These are phyloP conservation scores for Otus sunia DNA, from an alignment of 2,113 vertebrate species.

Conservation along the genomic window DNA sequence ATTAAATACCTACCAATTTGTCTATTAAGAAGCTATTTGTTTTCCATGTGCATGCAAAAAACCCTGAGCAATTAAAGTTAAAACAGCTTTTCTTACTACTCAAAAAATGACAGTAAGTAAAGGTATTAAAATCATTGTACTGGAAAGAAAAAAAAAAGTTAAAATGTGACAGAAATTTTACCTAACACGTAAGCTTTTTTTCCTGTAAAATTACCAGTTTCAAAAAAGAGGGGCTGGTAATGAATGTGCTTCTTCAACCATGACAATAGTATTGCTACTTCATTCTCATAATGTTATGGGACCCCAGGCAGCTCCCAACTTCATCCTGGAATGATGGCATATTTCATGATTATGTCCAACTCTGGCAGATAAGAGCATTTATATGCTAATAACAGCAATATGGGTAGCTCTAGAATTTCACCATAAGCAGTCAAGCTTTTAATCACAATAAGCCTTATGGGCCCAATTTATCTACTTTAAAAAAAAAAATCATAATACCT, in stretches of 20 bases:
- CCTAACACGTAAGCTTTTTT: background rate
- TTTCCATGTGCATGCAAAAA: background rate
- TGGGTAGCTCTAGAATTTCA: constrained; percentile 33
- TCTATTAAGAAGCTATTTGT: background rate
- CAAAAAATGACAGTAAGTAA: background rate
- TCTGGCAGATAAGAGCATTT: constrained; percentile 64
- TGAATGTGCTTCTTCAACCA: constrained; percentile 43
- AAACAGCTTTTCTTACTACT: background rate
- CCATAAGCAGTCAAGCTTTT: constrained; percentile 53
- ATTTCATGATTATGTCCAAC: constrained; percentile 70
- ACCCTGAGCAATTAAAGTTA: background rate
- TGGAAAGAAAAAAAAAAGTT: background rate
- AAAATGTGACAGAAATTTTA: constrained; percentile 16
- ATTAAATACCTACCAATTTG: background rate
- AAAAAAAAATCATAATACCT: constrained; percentile 5
- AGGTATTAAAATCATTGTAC: background rate
- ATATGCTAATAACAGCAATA: constrained; percentile 68
- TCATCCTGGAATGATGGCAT: constrained; percentile 44
- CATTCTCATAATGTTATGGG: constrained; percentile 51
- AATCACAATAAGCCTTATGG: constrained; percentile 56
- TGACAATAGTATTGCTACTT: constrained; percentile 39
- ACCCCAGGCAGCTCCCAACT: constrained; percentile 17
- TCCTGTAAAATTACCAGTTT: constrained; percentile 11
- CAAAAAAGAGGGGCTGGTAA: constrained; percentile 3
- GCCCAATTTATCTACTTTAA: constrained; percentile 15